Base-by-base conservation (phyloP, 2,797 vertebrate species). In the Helarctos malayanus region DNA sequence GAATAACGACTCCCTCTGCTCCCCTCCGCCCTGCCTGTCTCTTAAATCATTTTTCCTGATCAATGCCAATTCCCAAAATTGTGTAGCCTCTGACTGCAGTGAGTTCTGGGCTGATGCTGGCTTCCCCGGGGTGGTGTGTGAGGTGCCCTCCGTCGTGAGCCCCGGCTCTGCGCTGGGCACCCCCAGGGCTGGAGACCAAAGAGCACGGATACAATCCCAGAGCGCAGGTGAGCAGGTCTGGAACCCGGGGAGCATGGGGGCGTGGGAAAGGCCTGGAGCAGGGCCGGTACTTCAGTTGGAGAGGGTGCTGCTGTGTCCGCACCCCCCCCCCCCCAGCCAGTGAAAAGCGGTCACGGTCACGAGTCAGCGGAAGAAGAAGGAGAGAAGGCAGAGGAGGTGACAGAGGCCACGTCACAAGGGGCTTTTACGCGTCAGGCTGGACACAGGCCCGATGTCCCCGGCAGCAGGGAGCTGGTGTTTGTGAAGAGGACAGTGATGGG, bases 21-120 rank as follows among this genome's bases (percentile, higher is more conserved):
- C 56, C 16, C 27, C 27, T 2, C 3, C 41, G 41, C 61, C 11
- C 29, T 12, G 5, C 8, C 23, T n/a, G 0, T 3, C 41, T 49
- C 38, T 79, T 47, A 91, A 93, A n/a, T 73, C 86, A 32, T 71
- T 47, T 63, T 45, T 92, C 59, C 65, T 45, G 25, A 83, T 80
- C 71, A 38, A 21, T 57, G 35, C 68, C 76, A 85, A 11, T 29
- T 56, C 80, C 65, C 7, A 57, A 86, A 86, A 10, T 12, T 0
- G 21, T 35, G 32, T 19, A 27, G 68, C 52, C 7, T 54, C 73
- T 57, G 75, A 68, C 19, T 21, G 16, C 47, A n/a, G 47, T 3
- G 27, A 59, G 47, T 4, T 82, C 71, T 38, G 1, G 35, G 29
- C 29, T 25, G 88, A 21, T 3, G 12, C 7, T 6, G 54, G 56